A percentile compares a stretch with the other conserved stretches of the same genome.
Conservation (phyloP, 2,113 vertebrate genomes). For the Leptobrachium ailaonicum region DNA sequence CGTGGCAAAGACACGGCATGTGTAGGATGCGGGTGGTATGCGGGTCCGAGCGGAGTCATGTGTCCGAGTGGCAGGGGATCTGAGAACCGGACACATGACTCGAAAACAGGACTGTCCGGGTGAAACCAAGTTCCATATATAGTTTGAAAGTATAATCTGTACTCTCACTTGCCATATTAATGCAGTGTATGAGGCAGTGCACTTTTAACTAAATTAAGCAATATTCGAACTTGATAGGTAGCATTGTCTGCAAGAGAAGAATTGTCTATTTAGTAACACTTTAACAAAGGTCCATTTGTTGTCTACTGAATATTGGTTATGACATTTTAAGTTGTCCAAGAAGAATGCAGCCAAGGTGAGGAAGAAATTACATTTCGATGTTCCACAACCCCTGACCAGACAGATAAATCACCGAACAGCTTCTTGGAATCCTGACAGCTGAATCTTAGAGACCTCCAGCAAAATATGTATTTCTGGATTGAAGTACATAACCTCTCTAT, state of each 20-base stretch:
- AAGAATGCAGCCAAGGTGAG: slow-evolving; percentile 51
- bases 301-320: slow-evolving; percentile 52
- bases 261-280: slow-evolving; percentile 15
- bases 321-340: slow-evolving; percentile 59
- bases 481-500: slow-evolving; percentile 12
- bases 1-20: too few relatives aligned
- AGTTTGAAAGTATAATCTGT: not conserved
- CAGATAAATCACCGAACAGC: slow-evolving; percentile 58
- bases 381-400: slow-evolving; percentile 59
- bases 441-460: slow-evolving; percentile 10
- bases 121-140: too few relatives aligned
- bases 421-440: slow-evolving; percentile 33
- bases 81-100: too few relatives aligned
- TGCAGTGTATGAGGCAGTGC: slow-evolving; percentile 2
- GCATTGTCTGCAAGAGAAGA: slow-evolving; percentile 19
- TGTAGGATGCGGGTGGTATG: too few relatives aligned
- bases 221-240: slow-evolving; percentile 15
- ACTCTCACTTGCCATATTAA: slow-evolving; percentile 10
- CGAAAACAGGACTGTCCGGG: too few relatives aligned
- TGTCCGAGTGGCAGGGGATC: too few relatives aligned
- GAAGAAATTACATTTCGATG: slow-evolving; percentile 66
- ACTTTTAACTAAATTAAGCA: slow-evolving; percentile 17
- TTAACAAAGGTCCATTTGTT: slow-evolving; percentile 37
- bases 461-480: slow-evolving; percentile 15
- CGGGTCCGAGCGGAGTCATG: too few relatives aligned